A percentile compares a stretch with the other conserved stretches of the same genome.
Evolutionary conservation across 2,113 vertebrate genomes (phyloP).

Genomic region (Archocentrus centrarchus): DNA sequence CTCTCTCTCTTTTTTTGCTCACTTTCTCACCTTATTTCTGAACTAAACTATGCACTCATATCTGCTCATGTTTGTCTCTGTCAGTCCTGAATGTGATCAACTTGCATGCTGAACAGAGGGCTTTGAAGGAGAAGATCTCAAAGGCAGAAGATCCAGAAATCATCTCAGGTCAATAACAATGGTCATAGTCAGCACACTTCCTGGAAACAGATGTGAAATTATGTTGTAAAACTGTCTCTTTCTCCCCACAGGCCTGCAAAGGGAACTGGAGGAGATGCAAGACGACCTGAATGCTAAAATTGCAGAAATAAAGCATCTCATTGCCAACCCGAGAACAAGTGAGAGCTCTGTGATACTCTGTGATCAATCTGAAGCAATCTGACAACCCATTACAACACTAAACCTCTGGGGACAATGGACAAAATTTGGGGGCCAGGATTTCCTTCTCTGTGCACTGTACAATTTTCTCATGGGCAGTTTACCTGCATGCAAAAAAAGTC

Average conservation of each 20-base stretch:
- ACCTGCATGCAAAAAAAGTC: too few relatives aligned
- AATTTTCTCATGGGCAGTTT: too few relatives aligned
- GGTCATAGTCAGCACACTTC: neutral
- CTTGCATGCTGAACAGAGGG: conserved; percentile 2
- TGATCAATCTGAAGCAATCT: neutral
- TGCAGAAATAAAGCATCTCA: conserved; percentile 7
- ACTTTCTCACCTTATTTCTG: neutral
- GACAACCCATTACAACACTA: too few relatives aligned
- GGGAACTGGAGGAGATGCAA: conserved; percentile 35
- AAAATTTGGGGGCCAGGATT: too few relatives aligned
- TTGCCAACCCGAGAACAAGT: neutral
- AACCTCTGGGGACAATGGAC: too few relatives aligned
- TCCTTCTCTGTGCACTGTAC: too few relatives aligned
- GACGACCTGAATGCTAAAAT: conserved; percentile 12
- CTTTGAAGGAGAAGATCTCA: neutral
- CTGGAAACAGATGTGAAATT: neutral
- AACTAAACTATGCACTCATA: neutral
- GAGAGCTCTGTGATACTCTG: neutral
- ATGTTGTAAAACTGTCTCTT: fast-evolving
- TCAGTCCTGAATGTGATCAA: conserved; percentile 43
- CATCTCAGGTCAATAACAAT: conserved; percentile 32
- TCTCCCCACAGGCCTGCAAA: conserved; percentile 34
- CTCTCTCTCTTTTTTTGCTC: neutral
- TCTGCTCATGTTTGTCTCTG: neutral
- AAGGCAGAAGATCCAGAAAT: neutral